Conservation (phyloP, 2,113 vertebrate genomes). For the Spilogale gracilis region DNA sequence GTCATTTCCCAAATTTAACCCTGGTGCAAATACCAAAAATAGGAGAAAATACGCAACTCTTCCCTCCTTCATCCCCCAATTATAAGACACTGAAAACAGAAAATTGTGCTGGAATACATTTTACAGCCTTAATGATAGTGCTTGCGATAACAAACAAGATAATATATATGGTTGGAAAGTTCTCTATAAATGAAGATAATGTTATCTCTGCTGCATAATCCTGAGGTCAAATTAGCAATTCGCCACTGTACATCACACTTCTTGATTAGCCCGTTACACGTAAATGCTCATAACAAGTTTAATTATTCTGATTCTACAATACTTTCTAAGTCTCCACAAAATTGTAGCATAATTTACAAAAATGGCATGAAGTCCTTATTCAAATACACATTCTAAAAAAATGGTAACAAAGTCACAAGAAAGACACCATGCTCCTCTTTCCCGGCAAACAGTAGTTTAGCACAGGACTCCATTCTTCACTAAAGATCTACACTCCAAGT, state of each 20-base stretch:
- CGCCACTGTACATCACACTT: slow-evolving; percentile 49
- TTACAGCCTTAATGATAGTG: slow-evolving; percentile 68
- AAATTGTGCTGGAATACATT: slow-evolving; percentile 64
- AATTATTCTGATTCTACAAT: slow-evolving; percentile 64
- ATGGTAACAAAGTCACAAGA: background rate
- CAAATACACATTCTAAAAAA: slow-evolving; percentile 20
- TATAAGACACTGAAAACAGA: slow-evolving; percentile 67
- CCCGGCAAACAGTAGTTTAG: background rate
- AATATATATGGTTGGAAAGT: slow-evolving; percentile 55
- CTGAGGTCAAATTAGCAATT: slow-evolving; percentile 74
- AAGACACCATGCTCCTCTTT: slow-evolving; percentile 31
- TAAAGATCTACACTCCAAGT: background rate
- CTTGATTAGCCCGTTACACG: slow-evolving; percentile 53
- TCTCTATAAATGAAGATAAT: slow-evolving; percentile 70
- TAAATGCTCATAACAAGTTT: slow-evolving; percentile 67
- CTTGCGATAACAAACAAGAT: slow-evolving; percentile 48
- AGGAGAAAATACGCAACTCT: slow-evolving; percentile 22
- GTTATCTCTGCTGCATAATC: slow-evolving; percentile 68
- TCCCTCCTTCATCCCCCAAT: background rate
- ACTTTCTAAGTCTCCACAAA: slow-evolving; percentile 63
- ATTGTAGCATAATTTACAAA: slow-evolving; percentile 70
- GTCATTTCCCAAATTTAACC: slow-evolving; percentile 56
- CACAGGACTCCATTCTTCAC: background rate
- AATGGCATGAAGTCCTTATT: slow-evolving; percentile 52
- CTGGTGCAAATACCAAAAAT: slow-evolving; percentile 27